Evolutionary conservation across 2,797 vertebrate genomes (phyloP).

Genomic region (Siniperca undulata): DNA sequence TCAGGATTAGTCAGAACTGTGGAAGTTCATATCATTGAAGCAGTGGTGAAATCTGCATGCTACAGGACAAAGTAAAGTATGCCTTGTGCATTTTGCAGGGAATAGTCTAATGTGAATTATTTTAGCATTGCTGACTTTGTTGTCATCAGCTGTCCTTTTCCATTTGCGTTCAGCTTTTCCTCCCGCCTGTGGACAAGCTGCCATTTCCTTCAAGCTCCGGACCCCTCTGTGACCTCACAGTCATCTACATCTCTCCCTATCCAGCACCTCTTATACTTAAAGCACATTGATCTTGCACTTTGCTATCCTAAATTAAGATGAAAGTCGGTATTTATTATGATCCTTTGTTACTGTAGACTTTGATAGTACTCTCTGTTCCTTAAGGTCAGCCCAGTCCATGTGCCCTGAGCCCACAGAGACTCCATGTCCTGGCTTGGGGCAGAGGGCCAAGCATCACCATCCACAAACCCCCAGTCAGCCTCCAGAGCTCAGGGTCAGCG

Average conservation of each 20-base stretch:
- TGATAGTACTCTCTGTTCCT: constrained; percentile 35
- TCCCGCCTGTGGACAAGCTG: constrained; percentile 43
- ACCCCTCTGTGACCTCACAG: constrained; percentile 47
- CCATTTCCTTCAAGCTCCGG: constrained; percentile 29
- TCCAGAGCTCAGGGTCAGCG: constrained; percentile 50
- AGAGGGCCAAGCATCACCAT: constrained; percentile 58
- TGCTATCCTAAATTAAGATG: constrained; percentile 38
- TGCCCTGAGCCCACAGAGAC: constrained; percentile 46
- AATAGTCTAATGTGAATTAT: constrained; percentile 57
- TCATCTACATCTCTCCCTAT: constrained; percentile 1
- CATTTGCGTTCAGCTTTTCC: constrained; percentile 38
- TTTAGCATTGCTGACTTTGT: constrained; percentile 51
- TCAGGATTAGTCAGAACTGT: background rate
- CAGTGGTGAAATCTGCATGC: constrained; percentile 11
- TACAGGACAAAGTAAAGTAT: constrained; percentile 24
- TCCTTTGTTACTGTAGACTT: constrained; percentile 27
- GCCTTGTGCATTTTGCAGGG: constrained; percentile 38
- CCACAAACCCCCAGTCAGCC: constrained; percentile 38
- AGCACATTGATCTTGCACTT: constrained; percentile 40
- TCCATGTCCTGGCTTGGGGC: constrained; percentile 48
- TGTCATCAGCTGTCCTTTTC: constrained; percentile 54
- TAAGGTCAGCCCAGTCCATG: constrained; percentile 41
- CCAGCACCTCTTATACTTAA: constrained; percentile 15
- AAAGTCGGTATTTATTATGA: constrained; percentile 48
- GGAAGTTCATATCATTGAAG: constrained; percentile 3